Percentiles rank a stretch among this genome's conserved stretches.
phyloP scores from a whole-genome alignment of 2,888 invertebrate genomes.

The Latheticus oryzae region DNA sequence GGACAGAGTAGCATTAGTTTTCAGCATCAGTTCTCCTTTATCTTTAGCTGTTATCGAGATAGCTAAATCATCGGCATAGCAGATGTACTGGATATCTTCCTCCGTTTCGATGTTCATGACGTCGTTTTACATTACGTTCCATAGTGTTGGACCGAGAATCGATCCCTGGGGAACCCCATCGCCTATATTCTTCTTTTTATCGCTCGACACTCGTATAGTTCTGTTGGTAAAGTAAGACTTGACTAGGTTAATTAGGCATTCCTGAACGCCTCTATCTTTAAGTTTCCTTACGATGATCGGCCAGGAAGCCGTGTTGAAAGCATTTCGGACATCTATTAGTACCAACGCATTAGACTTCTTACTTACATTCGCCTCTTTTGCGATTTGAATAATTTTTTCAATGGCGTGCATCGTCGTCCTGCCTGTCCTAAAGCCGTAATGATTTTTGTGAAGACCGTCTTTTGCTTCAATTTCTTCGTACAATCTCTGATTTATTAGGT shows the following conservation, averaged over 20 bases:
- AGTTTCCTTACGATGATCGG: constrained; percentile 1
- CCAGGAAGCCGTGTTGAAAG: constrained; percentile 27
- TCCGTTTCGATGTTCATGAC: background rate
- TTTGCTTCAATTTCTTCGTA: constrained; percentile 2
- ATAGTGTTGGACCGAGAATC: constrained; percentile 1
- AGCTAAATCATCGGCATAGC: constrained; percentile 14
- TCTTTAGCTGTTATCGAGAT: background rate
- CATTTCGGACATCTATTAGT: constrained; percentile 28
- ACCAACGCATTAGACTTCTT: constrained; percentile 11
- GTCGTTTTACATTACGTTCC: background rate
- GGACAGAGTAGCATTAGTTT: too few species aligned
- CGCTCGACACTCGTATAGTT: background rate
- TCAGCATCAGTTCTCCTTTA: background rate
- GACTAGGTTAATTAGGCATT: constrained; percentile 21
- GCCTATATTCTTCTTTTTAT: background rate
- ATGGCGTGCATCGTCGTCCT: background rate
- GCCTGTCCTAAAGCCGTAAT: background rate
- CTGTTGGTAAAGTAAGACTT: constrained; percentile 31
- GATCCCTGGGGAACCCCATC: constrained; percentile 22
- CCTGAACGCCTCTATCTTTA: background rate
- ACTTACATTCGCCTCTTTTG: background rate
- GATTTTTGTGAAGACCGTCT: background rate
- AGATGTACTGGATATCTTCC: background rate
- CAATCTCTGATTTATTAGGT: constrained; percentile 12
- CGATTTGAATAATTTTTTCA: background rate